These are phyloP conservation scores for Drosophila nannoptera DNA, from an alignment of 1,140 invertebrate species.

Conservation along the genomic window DNA sequence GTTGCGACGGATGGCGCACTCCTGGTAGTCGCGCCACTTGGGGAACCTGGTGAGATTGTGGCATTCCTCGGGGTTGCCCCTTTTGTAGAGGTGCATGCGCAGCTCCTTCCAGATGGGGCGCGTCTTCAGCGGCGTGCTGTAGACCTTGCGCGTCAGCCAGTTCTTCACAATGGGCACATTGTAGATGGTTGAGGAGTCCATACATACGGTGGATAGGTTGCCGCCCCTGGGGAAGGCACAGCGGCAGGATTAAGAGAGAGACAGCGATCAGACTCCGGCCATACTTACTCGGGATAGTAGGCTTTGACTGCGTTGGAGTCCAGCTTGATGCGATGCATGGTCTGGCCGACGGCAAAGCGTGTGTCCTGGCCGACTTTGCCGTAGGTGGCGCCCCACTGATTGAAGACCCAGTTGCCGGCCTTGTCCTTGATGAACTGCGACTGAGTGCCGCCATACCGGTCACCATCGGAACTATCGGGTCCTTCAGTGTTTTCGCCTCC, in stretches of 20 bases:
- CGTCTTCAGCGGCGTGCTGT: not conserved
- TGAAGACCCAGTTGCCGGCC: constrained; percentile 25
- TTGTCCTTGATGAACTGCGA: constrained; percentile 11
- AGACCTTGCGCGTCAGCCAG: constrained; percentile 25
- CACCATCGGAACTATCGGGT: not conserved
- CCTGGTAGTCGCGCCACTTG: not conserved
- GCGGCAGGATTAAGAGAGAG: not conserved
- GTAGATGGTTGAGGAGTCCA: constrained; percentile 23
- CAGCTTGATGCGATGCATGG: not conserved
- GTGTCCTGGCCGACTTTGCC: constrained; percentile 21
- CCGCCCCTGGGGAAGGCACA: constrained; percentile 1
- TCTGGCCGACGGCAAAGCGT: not conserved
- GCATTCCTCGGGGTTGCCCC: constrained; percentile 30
- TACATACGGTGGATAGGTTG: constrained; percentile 15
- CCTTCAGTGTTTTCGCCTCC: too few relatives aligned
- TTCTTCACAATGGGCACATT: constrained; percentile 4
- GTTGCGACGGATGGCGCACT: constrained; percentile 28
- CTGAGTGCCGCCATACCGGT: not conserved
- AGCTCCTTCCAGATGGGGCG: constrained; percentile 9
- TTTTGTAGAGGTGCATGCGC: constrained; percentile 3
- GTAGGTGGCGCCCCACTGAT: constrained; percentile 26
- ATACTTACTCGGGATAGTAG: constrained; percentile 23
- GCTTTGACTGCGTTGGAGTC: not conserved
- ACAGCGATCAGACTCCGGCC: not conserved
- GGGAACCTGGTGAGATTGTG: not conserved